Conservation (phyloP, 37 sponge, comb jelly and placozoan species). For the Geodia barretti region DNA sequence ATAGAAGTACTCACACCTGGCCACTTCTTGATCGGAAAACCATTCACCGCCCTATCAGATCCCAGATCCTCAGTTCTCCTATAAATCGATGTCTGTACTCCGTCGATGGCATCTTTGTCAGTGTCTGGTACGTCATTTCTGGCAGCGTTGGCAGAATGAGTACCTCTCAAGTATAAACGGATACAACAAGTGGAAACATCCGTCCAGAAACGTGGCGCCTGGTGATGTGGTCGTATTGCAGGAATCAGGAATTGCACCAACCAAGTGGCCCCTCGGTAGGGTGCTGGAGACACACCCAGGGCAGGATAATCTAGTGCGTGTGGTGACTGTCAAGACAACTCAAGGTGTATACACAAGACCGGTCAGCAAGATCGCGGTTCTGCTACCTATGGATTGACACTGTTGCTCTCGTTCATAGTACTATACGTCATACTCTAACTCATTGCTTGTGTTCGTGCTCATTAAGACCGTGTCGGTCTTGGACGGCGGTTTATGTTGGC, state of each 20-base stretch:
- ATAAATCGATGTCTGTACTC: slow-evolving; percentile 11
- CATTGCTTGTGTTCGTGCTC: neutral
- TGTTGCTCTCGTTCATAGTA: neutral
- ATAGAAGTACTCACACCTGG: slow-evolving; percentile 37
- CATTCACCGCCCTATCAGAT: slow-evolving; percentile 11
- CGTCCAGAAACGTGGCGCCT: slow-evolving; percentile 7
- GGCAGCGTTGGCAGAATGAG: slow-evolving; percentile 31
- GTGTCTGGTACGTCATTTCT: slow-evolving; percentile 36
- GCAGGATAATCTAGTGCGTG: slow-evolving; percentile 23
- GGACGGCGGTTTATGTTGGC: neutral
- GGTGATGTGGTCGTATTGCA: slow-evolving; percentile 28
- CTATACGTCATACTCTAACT: neutral
- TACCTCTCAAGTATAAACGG: slow-evolving; percentile 12
- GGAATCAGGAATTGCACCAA: slow-evolving; percentile 1
- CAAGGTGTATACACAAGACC: slow-evolving; percentile 23
- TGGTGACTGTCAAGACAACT: slow-evolving; percentile 15
- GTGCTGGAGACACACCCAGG: slow-evolving; percentile 15
- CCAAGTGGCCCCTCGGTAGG: slow-evolving; percentile 28
- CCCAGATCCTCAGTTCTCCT: neutral
- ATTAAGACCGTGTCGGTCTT: neutral
- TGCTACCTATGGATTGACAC: slow-evolving; percentile 9
- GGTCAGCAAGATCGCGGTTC: slow-evolving; percentile 21
- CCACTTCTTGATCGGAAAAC: slow-evolving; percentile 26
- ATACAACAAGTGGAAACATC: slow-evolving; percentile 25
- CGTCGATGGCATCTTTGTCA: slow-evolving; percentile 41